These are phyloP conservation scores for Chaetodon auriga DNA, from an alignment of 2,113 vertebrate species.

Conservation along the genomic window DNA sequence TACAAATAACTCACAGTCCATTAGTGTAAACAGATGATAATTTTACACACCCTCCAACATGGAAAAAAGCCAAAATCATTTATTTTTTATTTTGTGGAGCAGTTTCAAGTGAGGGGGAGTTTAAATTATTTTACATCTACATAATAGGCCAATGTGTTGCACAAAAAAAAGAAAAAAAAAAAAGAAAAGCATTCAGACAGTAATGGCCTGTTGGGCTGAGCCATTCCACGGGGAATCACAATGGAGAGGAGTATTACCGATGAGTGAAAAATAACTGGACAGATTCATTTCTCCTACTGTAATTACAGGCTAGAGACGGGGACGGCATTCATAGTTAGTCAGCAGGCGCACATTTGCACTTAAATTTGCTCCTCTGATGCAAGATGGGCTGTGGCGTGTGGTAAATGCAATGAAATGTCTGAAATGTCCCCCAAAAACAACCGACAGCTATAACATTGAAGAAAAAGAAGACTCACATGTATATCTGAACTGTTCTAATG, in stretches of 20 bases:
- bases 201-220: constrained; percentile 76
- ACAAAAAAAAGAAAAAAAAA: constrained; percentile 32
- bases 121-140: constrained; percentile 76
- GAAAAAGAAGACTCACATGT: not conserved
- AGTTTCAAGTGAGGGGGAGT: constrained; percentile 61
- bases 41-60: constrained; percentile 37
- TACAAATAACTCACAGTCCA: constrained; percentile 69
- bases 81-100: constrained; percentile 49
- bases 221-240: constrained; percentile 76
- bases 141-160: constrained; percentile 69
- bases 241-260: constrained; percentile 78
- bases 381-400: constrained; percentile 29
- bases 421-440: constrained; percentile 30
- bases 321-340: constrained; percentile 62
- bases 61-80: constrained; percentile 60
- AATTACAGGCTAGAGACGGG: constrained; percentile 78
- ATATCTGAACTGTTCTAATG: not conserved
- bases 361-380: constrained; percentile 58
- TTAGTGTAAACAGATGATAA: constrained; percentile 74
- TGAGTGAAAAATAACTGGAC: constrained; percentile 78
- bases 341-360: constrained; percentile 67
- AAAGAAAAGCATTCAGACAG: constrained; percentile 57
- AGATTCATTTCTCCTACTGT: constrained; percentile 76
- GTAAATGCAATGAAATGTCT: constrained; percentile 24
- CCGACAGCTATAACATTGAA: not conserved